Evolutionary conservation across 2,113 vertebrate genomes (phyloP).

Genomic region (Ondatra zibethicus): DNA sequence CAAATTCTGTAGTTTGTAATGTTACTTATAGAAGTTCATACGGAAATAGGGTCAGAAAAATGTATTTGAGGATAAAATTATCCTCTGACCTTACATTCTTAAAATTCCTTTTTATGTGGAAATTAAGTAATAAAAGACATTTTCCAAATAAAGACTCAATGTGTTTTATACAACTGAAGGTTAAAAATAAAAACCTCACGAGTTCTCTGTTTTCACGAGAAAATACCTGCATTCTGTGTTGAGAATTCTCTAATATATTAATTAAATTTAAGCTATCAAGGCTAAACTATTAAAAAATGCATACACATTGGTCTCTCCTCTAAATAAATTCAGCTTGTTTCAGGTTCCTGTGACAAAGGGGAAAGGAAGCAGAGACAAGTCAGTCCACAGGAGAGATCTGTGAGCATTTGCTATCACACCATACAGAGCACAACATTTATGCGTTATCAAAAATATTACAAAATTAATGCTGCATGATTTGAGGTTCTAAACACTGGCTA

Average conservation of each 20-base stretch:
- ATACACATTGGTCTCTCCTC: neutral
- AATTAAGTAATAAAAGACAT: neutral
- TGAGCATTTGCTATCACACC: neutral
- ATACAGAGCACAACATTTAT: neutral
- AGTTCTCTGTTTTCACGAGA: neutral
- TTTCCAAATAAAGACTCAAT: neutral
- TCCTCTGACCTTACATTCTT: neutral
- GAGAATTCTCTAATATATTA: neutral
- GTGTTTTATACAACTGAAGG: neutral
- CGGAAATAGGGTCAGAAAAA: neutral
- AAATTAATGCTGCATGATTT: neutral
- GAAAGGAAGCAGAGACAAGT: neutral
- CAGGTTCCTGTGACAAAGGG: neutral
- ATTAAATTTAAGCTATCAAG: neutral
- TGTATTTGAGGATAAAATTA: neutral
- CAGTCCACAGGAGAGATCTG: too few relatives aligned
- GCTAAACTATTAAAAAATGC: neutral
- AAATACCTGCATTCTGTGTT: neutral
- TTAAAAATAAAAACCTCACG: neutral
- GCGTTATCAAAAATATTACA: neutral
- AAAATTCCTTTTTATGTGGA: neutral
- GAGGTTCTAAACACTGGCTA: neutral
- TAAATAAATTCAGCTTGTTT: neutral
- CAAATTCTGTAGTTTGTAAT: neutral
- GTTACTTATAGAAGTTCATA: neutral